Base-by-base conservation (phyloP, 1,140 invertebrate genomes). In the Cherax destructor region DNA sequence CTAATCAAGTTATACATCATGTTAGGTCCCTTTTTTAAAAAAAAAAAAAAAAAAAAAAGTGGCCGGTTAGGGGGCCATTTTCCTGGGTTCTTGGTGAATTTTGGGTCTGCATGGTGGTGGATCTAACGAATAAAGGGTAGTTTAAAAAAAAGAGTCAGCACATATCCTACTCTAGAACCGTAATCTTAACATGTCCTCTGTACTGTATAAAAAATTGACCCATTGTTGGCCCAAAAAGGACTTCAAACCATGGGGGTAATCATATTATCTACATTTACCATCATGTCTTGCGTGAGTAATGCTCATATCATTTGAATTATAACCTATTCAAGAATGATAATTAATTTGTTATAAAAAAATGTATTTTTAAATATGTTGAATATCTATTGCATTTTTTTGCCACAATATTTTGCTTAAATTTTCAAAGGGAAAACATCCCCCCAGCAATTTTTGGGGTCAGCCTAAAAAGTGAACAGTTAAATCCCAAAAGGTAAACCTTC, bases 301-400 rank as follows among this genome's bases (percentile, higher is more conserved):
- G 90, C 90, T 91, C 90, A 91, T 91, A 91, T 91, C 90, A 91
- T 91, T 91, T 91, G 90, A 87, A 91, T 91, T 86, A 91, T 86
- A 91, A 91, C 77, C 89, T 91, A 91, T 91, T 91, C 85, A 84
- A 87, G 90, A 91, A 91, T 91, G 90, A 91, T 91, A 91, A 91
- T 91, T 86, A 91, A 86, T 91, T 91, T 91, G 90, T 91, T 91
- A 91, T 91, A 87, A 91, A 91, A 91, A 91, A 86, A 91, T 91
- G 90, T 91, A 91, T 91, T 91, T 91, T 91, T 91, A 91, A 91
- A 91, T 91, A 91, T 91, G 90, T 91, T 91, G 90, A 86, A 86
- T 91, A 91, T 83, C 83, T 91, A 69, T 85, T 91, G 88, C 59
- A 59, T 85, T 85, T 91, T 84, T 56, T 91, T 30, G 5, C 61